Percentiles rank a stretch among this genome's conserved stretches.
These are phyloP conservation scores for Hololepta plana DNA, from an alignment of 2,888 invertebrate genomes.

Conservation along the genomic window DNA sequence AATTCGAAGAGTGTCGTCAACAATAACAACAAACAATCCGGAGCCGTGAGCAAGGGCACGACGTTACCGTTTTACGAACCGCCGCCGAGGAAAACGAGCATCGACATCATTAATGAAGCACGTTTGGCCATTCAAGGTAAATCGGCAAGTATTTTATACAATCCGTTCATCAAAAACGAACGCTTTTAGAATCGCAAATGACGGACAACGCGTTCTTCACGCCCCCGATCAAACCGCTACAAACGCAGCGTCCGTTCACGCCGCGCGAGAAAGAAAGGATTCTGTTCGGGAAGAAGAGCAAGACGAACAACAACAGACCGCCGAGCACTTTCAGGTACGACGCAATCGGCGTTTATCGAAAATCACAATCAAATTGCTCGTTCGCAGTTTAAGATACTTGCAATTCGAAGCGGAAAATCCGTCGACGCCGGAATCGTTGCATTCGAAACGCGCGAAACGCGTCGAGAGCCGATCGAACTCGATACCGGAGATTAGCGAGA, in stretches of 20 bases:
- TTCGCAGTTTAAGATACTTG: conserved; percentile 41
- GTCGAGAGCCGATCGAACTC: conserved; percentile 18
- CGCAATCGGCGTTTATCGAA: background rate
- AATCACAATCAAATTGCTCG: conserved; percentile 1
- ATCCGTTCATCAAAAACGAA: too few species aligned
- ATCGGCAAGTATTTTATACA: too few species aligned
- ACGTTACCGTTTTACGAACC: conserved; percentile 43
- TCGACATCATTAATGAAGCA: conserved; percentile 66
- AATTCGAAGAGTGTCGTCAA: too few species aligned
- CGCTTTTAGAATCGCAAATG: conserved; percentile 20
- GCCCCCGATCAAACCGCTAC: conserved; percentile 35
- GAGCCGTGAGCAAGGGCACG: too few species aligned
- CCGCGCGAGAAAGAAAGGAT: conserved; percentile 64
- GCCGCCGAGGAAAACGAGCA: conserved; percentile 49
- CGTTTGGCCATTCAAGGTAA: conserved; percentile 36
- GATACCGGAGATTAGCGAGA: conserved; percentile 21
- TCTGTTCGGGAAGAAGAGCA: conserved; percentile 44
- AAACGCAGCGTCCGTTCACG: conserved; percentile 72
- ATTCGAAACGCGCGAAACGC: conserved; percentile 6
- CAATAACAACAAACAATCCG: too few species aligned
- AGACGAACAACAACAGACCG: conserved; percentile 38
- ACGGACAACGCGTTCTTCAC: conserved; percentile 21
- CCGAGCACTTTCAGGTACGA: conserved; percentile 60
- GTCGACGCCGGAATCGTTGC: conserved; percentile 10
- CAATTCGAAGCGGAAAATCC: conserved; percentile 31